These are phyloP conservation scores for Saturnia japonica DNA, from an alignment of 2,888 invertebrate genomes.

Conservation along the genomic window DNA sequence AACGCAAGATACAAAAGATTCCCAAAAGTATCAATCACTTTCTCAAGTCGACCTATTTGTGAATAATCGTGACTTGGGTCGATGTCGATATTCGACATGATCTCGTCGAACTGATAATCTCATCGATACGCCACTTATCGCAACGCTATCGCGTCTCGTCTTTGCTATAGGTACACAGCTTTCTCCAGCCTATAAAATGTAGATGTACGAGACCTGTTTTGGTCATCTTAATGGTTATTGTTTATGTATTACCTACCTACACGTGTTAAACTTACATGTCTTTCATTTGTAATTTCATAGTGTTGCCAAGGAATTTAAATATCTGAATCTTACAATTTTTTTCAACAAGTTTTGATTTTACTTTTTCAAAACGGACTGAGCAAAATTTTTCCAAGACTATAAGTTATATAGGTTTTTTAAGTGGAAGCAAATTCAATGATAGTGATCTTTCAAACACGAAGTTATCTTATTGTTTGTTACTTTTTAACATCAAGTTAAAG, in stretches of 20 bases:
- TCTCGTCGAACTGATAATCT: slow-evolving; percentile 21
- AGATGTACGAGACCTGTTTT: slow-evolving; percentile 48
- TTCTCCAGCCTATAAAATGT: slow-evolving; percentile 63
- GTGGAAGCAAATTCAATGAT: too few species aligned
- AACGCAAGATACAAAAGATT: slow-evolving; percentile 3
- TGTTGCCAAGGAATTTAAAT: background rate
- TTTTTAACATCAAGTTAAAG: too few species aligned
- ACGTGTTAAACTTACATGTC: slow-evolving; percentile 27
- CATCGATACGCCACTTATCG: slow-evolving; percentile 43
- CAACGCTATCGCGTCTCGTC: slow-evolving; percentile 32
- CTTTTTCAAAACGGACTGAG: too few species aligned
- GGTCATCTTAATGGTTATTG: slow-evolving; percentile 48
- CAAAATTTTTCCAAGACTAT: too few species aligned
- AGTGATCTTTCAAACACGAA: too few species aligned
- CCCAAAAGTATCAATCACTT: slow-evolving; percentile 21
- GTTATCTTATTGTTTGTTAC: too few species aligned
- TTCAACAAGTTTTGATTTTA: too few species aligned
- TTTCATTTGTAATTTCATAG: slow-evolving; percentile 1
- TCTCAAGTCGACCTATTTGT: slow-evolving; percentile 32
- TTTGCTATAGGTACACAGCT: slow-evolving; percentile 38
- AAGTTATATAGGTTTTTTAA: too few species aligned
- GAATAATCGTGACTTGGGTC: slow-evolving; percentile 19
- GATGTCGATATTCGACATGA: slow-evolving; percentile 31
- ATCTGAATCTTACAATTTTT: too few species aligned
- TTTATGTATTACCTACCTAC: slow-evolving; percentile 37